These are phyloP conservation scores for Hyperoplus immaculatus DNA, from an alignment of 2,797 vertebrate species.

Conservation along the genomic window DNA sequence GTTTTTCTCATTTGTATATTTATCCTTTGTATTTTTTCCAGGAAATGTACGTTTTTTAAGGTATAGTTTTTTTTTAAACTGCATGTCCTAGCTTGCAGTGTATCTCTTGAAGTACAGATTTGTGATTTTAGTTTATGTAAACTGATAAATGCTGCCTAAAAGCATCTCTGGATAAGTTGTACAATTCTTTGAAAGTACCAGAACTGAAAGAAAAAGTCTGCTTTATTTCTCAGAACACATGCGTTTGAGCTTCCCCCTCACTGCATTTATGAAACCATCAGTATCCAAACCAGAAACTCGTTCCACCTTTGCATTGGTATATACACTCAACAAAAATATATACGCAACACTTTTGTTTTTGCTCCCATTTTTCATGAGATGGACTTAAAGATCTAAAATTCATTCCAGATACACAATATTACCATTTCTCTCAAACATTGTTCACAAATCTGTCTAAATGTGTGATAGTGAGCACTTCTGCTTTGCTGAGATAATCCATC, in stretches of 20 bases:
- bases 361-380: too few relatives aligned
- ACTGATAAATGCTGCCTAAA: neutral
- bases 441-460: too few relatives aligned
- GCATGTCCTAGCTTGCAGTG: neutral
- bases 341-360: too few relatives aligned
- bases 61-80: neutral
- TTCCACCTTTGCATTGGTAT: neutral
- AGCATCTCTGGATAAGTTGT: neutral
- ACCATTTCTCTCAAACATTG: too few relatives aligned
- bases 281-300: neutral
- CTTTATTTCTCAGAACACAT: neutral
- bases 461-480: too few relatives aligned
- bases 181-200: neutral
- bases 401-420: too few relatives aligned
- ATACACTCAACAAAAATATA: neutral
- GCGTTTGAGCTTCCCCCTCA: neutral
- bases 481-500: too few relatives aligned
- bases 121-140: neutral
- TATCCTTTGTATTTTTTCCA: neutral
- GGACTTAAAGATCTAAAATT: too few relatives aligned
- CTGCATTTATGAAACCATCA: neutral
- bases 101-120: conserved; percentile 2
- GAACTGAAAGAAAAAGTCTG: neutral
- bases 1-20: neutral
- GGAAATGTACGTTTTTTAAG: neutral